These are phyloP conservation scores for Endotricha flammealis DNA, from an alignment of 2,888 invertebrate genomes.

Conservation along the genomic window DNA sequence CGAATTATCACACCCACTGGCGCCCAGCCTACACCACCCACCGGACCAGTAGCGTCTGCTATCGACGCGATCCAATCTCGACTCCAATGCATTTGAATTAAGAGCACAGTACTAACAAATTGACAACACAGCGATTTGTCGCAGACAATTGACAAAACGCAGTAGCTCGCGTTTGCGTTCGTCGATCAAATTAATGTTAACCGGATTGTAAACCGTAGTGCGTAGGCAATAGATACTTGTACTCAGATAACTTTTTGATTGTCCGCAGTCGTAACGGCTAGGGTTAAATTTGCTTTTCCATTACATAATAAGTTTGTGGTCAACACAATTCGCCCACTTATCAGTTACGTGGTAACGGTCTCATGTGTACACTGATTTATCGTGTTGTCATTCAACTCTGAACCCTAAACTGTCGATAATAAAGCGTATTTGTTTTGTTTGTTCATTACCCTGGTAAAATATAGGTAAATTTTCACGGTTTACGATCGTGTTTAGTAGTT, in stretches of 20 bases:
- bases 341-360: constrained; percentile 32
- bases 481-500: constrained; percentile 4
- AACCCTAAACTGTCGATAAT: constrained; percentile 7
- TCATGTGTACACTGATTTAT: constrained; percentile 16
- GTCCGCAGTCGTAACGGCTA: constrained; percentile 23
- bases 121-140: constrained; percentile 40
- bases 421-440: constrained; percentile 2
- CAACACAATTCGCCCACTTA: constrained; percentile 42
- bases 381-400: constrained; percentile 10
- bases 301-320: constrained; percentile 45
- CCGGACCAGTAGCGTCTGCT: constrained; percentile 39
- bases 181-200: constrained; percentile 54
- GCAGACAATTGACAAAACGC: constrained; percentile 59
- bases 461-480: neutral
- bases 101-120: constrained; percentile 32
- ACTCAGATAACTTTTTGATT: constrained; percentile 27
- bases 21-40: constrained; percentile 56
- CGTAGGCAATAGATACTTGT: constrained; percentile 38
- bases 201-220: constrained; percentile 43
- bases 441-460: constrained; percentile 2
- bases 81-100: constrained; percentile 41
- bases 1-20: constrained; percentile 74
- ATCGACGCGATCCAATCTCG: constrained; percentile 40
- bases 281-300: constrained; percentile 36
- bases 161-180: constrained; percentile 43